A percentile compares a stretch with the other conserved stretches of the same genome.
These are phyloP conservation scores for Turdus rufiventris DNA, from an alignment of 2,113 vertebrate species.

Conservation along the genomic window DNA sequence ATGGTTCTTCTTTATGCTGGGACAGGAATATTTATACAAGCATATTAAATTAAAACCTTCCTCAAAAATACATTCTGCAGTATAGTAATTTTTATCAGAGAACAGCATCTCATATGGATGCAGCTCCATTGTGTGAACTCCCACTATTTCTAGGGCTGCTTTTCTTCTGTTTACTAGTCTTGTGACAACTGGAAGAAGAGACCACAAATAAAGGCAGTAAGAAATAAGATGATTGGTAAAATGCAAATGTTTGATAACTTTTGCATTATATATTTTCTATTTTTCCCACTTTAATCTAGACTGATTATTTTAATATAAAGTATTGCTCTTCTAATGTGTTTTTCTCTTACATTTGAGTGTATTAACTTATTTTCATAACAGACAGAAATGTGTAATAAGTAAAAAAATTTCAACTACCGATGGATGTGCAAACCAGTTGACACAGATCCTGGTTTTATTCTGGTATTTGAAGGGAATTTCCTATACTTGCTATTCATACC, in stretches of 20 bases:
- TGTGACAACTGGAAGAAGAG: background rate
- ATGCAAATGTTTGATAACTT: background rate
- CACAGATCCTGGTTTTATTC: accelerated
- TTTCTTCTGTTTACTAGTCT: background rate
- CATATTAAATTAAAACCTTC: background rate
- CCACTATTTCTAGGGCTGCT: background rate
- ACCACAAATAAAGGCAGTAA: background rate
- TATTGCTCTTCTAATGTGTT: background rate
- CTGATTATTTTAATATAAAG: accelerated
- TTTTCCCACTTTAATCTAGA: background rate
- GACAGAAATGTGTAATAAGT: background rate
- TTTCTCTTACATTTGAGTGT: background rate
- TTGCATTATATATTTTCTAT: background rate
- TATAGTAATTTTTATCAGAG: background rate
- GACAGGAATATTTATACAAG: background rate
- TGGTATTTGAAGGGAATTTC: background rate
- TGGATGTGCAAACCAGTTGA: background rate
- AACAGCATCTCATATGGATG: background rate
- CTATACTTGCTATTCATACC: background rate
- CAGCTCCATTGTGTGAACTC: background rate
- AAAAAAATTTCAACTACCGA: background rate
- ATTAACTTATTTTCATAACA: background rate
- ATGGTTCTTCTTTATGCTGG: background rate
- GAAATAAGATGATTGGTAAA: background rate
- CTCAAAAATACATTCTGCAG: background rate